Conservation (phyloP, 2,113 vertebrate species). For the Pangasianodon hypophthalmus region DNA sequence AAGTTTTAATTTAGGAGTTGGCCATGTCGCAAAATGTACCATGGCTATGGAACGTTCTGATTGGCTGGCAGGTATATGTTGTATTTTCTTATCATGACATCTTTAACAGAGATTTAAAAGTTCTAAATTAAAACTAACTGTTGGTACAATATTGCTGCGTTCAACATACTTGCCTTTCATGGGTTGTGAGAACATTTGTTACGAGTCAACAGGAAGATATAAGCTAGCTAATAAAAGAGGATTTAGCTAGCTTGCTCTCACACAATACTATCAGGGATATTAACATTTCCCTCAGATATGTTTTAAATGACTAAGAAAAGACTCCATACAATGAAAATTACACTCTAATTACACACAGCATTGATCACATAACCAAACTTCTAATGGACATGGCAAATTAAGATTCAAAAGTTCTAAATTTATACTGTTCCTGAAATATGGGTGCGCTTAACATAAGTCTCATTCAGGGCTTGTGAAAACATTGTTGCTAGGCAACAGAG, state of each 20-base stretch:
- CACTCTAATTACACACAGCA: neutral
- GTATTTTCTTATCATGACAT: neutral
- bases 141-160: neutral
- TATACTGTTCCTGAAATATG: neutral
- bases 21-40: neutral
- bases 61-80: neutral
- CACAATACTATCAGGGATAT: neutral
- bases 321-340: neutral
- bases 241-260: neutral
- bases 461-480: neutral
- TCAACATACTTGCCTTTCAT: neutral
- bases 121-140: neutral
- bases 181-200: neutral
- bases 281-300: neutral
- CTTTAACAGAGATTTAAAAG: neutral
- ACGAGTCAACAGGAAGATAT: neutral
- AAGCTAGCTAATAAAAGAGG: neutral
- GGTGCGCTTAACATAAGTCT: neutral
- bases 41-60: neutral
- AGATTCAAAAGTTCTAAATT: neutral
- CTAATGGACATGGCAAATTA: neutral
- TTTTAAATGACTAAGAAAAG: neutral
- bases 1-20: neutral
- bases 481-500: neutral
- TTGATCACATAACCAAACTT: neutral